A percentile compares a stretch with the other conserved stretches of the same genome.
phyloP scores from a whole-genome alignment of 2,888 invertebrate species.

The Polydesmus complanatus region DNA sequence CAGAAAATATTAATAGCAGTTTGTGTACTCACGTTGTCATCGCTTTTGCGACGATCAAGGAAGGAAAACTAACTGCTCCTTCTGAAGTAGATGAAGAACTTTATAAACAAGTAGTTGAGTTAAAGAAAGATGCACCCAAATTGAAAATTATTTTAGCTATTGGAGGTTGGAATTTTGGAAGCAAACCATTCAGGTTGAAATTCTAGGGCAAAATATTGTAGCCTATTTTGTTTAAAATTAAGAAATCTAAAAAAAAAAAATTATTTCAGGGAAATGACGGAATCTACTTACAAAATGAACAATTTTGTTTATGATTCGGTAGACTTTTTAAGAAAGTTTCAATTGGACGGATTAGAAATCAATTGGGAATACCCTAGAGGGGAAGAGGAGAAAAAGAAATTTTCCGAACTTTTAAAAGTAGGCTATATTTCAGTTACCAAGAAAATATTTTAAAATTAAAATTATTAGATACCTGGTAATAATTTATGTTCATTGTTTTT shows the following conservation, averaged over 20 bases:
- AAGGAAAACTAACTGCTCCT: constrained; percentile 63
- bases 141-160: constrained; percentile 52
- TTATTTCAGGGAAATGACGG: constrained; percentile 65
- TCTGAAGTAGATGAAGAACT: constrained; percentile 55
- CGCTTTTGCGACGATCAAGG: constrained; percentile 82
- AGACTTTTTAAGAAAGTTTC: constrained; percentile 75
- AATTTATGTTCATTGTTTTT: not conserved
- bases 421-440: not conserved
- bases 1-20: constrained; percentile 72
- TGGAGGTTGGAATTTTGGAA: constrained; percentile 93
- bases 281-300: constrained; percentile 83
- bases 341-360: constrained; percentile 82
- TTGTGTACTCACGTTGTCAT: constrained; percentile 91
- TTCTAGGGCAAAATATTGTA: not conserved
- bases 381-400: constrained; percentile 81
- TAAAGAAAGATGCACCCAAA: constrained; percentile 76
- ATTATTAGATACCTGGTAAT: not conserved
- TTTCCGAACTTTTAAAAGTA: constrained; percentile 58
- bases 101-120: constrained; percentile 66
- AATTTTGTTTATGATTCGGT: constrained; percentile 90
- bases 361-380: constrained; percentile 90
- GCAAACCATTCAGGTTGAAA: constrained; percentile 48
- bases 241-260: not conserved
- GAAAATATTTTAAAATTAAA: not conserved
- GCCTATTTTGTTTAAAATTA: not conserved